Conservation (phyloP, 1,140 invertebrate genomes). For the Mycetomoellerius zeteki region DNA sequence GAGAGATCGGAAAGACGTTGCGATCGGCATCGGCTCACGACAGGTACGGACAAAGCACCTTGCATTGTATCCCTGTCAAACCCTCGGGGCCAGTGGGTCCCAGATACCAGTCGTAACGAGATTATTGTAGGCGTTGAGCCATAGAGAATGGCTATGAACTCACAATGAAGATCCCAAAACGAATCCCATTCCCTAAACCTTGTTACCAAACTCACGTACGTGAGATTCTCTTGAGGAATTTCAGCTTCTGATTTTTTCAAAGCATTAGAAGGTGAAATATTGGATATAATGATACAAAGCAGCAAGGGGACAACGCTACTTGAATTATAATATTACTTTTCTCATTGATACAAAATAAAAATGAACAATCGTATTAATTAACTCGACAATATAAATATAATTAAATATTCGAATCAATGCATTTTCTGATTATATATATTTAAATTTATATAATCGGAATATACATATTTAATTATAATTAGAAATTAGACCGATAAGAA, state of each 20-base stretch:
- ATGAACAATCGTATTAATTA: not conserved
- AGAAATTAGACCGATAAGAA: too few species aligned
- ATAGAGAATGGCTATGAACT: constrained; percentile 73
- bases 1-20: constrained; percentile 64
- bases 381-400: not conserved
- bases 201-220: constrained; percentile 73
- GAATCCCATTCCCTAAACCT: constrained; percentile 64
- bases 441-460: not conserved
- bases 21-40: constrained; percentile 69
- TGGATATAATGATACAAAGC: not conserved
- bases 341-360: not conserved
- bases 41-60: constrained; percentile 81
- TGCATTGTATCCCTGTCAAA: constrained; percentile 83
- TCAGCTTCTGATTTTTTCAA: constrained; percentile 53
- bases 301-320: not conserved
- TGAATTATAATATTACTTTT: not conserved
- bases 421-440: not conserved
- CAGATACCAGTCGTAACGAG: constrained; percentile 83
- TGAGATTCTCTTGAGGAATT: constrained; percentile 47
- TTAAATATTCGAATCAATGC: not conserved
- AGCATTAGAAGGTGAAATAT: constrained; percentile 68
- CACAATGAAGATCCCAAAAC: constrained; percentile 72
- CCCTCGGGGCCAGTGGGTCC: constrained; percentile 61
- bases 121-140: constrained; percentile 85
- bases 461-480: too few species aligned